Evolutionary conservation across 1,140 invertebrate genomes (phyloP), one percentile per base, ranked within the genome.

Genomic region (Drosophila orosa): DNA sequence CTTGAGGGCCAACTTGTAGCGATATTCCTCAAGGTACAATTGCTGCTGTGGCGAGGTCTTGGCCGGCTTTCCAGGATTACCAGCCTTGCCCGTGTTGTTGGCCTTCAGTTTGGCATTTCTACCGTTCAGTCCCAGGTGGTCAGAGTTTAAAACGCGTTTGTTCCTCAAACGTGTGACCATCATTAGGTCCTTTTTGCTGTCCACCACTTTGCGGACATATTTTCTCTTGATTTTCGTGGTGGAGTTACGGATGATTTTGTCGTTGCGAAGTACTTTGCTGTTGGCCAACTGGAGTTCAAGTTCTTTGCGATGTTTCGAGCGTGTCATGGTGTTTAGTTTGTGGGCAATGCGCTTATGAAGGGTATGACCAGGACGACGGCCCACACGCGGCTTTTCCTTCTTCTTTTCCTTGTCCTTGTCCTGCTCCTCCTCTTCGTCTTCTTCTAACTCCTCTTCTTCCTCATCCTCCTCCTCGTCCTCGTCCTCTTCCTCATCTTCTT

Each of bases 1-100:
- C 57, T 96, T 93, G 3, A 97, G 91, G 0, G 96, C 96, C 72
- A 95, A 94, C 91, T 97, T 97, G 77, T 95, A 97, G 68, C 94
- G 94, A 77, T 96, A 96, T 24, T 97, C 93, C 80, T 96, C 96
- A 78, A 91, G 58, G 52, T 84, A 76, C 15, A 91, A 22, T 47
- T 91, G 79, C 25, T 79, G 74, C 15, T 82, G 71, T 1, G 81
- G 74, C 9, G 82, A 80, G 19, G 72, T 74, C 22, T 81, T 78
- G 5, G 31, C 39, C 12, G 52, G 25, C 27, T 74, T 57, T 7
- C 47, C 8, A 1, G 35, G n/a, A 39, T 22, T 66, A 15, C 50
- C 8, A 1, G 35, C 15, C 35, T 22, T 66, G 10, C 50, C 50
- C 31, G 45, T 47, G 10, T n/a, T 8, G 22, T 57, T 75, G 8